phyloP scores from a whole-genome alignment of 2,113 vertebrate species.

The Actinemys pallida region DNA sequence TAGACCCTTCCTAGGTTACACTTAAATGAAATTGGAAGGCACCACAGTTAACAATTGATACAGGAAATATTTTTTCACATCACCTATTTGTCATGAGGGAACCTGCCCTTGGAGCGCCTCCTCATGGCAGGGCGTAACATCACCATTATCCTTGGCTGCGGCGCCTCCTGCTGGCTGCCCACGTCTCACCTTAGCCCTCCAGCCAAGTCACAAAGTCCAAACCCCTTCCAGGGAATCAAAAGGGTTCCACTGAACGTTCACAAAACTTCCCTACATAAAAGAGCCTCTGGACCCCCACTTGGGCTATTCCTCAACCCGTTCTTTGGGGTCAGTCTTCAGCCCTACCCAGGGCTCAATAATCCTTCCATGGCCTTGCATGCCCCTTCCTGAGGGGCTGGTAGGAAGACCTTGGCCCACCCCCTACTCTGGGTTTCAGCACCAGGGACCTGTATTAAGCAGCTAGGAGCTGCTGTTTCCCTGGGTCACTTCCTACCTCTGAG shows the following conservation, averaged over 20 bases:
- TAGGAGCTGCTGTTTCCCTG: background rate
- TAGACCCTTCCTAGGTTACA: background rate
- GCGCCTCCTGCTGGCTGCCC: background rate
- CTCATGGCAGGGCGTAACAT: background rate
- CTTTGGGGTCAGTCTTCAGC: too few species aligned
- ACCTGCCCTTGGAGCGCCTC: background rate
- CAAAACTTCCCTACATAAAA: background rate
- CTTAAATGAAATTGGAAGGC: background rate
- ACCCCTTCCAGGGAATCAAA: background rate
- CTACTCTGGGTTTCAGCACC: background rate
- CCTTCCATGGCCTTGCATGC: background rate
- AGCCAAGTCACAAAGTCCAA: background rate
- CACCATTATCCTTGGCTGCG: background rate
- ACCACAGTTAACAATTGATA: background rate
- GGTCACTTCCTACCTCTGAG: background rate
- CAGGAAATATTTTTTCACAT: accelerated
- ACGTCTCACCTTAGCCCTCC: background rate
- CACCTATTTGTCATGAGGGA: background rate
- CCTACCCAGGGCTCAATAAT: too few species aligned
- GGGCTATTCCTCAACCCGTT: too few species aligned
- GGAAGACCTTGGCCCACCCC: background rate
- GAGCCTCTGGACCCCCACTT: background rate
- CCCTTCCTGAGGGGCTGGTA: background rate
- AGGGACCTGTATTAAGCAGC: background rate
- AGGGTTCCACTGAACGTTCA: background rate